Evolutionary conservation across 2,797 vertebrate species (phyloP), one percentile per base, ranked within the genome.

Genomic region (Sparus aurata): DNA sequence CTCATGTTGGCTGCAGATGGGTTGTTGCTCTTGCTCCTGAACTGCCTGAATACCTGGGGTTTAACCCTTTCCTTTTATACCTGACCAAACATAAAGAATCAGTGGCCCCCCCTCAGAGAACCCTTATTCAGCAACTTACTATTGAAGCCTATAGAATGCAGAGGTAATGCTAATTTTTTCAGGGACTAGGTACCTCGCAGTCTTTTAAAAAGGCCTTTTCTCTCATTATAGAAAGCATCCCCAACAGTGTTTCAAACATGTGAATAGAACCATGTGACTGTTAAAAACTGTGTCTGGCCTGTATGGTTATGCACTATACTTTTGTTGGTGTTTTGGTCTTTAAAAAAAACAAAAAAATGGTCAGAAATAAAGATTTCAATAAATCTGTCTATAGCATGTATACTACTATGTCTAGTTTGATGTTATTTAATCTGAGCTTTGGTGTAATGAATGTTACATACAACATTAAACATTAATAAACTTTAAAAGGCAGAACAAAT

Each of bases 51-150:
- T 87, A 87, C 75, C 83, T 73, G 83, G 38, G 38, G 66, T 90
- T 93, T 91, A 93, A 93, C 91, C 78, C 82, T 79, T 91, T 83
- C 85, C 87, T 92, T 95, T 94, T 95, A 94, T 94, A 94, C 90
- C 79, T 80, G 61, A 75, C 78, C 55, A 73, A 75, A 85, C 11
- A 77, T 70, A 92, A 89, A 90, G 73, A 85, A 71, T 75, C 47
- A 66, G 55, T 82, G 79, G 23, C 76, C 72, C 72, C 72, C 87
- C 59, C 49, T 12, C 57, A 89, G 69, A 89, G 25, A 92, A 92
- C 34, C 72, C 84, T 89, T 73, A 92, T 78, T 90, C 90, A 90
- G 87, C 92, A 93, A 69, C 61, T 77, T 84, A 69, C 65, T 25
- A 86, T 81, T 85, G 87, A 89, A 66, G 67, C 82, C 79, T 34